Evolutionary conservation across 2,797 vertebrate genomes (phyloP), one percentile per base, ranked within the genome.

Genomic region (Diplodus puntazzo): DNA sequence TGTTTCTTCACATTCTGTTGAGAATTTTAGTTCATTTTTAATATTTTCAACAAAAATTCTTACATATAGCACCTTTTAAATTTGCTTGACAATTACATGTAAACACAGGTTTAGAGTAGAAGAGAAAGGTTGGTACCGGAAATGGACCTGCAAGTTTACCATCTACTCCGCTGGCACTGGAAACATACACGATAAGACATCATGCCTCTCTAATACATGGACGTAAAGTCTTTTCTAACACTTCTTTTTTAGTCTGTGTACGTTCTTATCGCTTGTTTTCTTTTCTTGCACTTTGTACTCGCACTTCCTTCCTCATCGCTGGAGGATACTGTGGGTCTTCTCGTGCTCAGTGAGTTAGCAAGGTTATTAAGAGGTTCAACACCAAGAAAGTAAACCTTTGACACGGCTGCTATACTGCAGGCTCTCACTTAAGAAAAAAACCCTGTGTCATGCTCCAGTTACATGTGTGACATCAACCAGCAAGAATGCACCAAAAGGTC

Each of bases 401-500:
- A 73, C 34, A 11, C 18, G 17, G 54, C 53, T 30, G 30, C 16
- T 74, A 77, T 43, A 77, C 78, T 64, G 30, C 49, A 53, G 10
- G 46, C 5, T 3, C 62, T 69, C 9, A 48, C 59, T 69, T 23
- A 79, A 77, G 62, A 25, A 71, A 52, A 9, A 77, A 74, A 59
- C 42, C 58, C 60, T 53, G 59, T 70, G 83, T 79, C 62, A 71
- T 71, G 70, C 83, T 81, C 73, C 34, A 25, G 69, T 68, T 57
- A 61, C 58, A 80, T 58, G 60, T 67, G 62, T 87, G 83, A 89
- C 86, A 77, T 86, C 82, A 87, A 67, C 72, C 50, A 69, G 69
- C 73, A 87, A 90, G 81, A 91, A 87, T 86, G 82, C 80, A 75
- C 79, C 67, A 59, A 78, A 81, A 77, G 65, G 70, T 88, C 89